Base-by-base conservation (phyloP, 2,113 vertebrate genomes). In the Cebus imitator region DNA sequence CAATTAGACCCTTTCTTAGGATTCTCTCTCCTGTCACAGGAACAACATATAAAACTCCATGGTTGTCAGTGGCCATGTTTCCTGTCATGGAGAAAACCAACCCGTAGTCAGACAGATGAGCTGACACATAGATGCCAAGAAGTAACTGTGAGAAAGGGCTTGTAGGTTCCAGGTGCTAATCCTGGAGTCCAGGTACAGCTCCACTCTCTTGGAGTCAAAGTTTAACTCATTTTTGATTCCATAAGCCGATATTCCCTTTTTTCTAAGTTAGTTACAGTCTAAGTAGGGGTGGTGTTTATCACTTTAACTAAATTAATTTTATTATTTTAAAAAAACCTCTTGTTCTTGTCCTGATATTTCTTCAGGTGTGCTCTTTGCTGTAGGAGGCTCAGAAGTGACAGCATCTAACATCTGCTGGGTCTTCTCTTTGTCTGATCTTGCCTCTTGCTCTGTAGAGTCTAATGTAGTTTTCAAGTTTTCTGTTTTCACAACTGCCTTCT, bases 381-480 rank as follows among this genome's bases (percentile, higher is more conserved):
- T 91, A 80, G 85, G 37, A 61, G 87, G 93, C 83, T 98, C 98
- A 82, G 98, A 97, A 97, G 95, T 52, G 30, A 92, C 93, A 35
- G 81, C 57, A 25, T 97, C 84, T 75, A 97, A 40, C 40, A 78
- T 10, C 58, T 30, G 68, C 25, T 82, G 81, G n/a, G 72, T 85
- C 50, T 10, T 75, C 52, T 96, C 96, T 81, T 91, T 94, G 0
- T 96, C 68, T n/a, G 97, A 89, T 82, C 93, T 90, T 64, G n/a
- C 91, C 75, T 98, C 96, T 61, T 18, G 95, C 75, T 94, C 97
- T 43, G 86, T 94, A 45, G 76, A 96, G 40, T 95, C 83, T 89
- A 92, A 58, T 25, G 98, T 37, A 91, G 86, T 97, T 98, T 98
- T 98, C 96, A 98, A 81, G 95, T 91, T 96, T 81, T 98, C 93